Evolutionary conservation across 2,797 vertebrate species (phyloP), one percentile per base, ranked within the genome.

Genomic region (Manis pentadactyla): DNA sequence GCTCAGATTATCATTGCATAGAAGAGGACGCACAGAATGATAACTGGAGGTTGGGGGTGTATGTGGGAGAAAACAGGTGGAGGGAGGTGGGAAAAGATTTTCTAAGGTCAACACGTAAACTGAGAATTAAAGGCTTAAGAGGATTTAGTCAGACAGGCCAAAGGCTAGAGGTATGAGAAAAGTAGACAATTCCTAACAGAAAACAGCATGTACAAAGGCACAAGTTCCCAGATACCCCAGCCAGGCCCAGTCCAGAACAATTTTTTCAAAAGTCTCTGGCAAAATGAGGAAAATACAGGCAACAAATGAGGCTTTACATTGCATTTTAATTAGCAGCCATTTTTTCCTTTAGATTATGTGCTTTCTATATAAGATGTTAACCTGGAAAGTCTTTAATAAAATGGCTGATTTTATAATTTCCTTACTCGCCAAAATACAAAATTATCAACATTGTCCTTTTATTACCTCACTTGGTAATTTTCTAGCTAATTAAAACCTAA

Each of bases 401-500:
- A 57, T 34, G 18, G 51, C 73, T 34, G 13, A 51, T 88, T 93
- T 95, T 91, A 74, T 81, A 27, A 94, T 89, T 86, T 66, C 71
- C 55, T 87, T 92, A 19, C 4, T 77, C 92, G 57, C 42, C 57
- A 63, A 77, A 95, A 90, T 34, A 63, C 8, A 90, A 87, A 79
- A 85, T 42, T 7, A 85, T 66, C 49, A 90, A 66, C 25, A 64
- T 4, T 66, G 14, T 37, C n/a, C 42, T 21, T 23, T 59, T 87
- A 66, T 11, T 90, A n/a, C 74, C 83, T 78, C 68, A n/a, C 73
- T 79, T 84, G 81, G 51, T 68, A 55, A 82, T 87, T 96, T 77
- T 90, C 49, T 79, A 69, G 42, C 49, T 23, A 21, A 75, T 61
- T 87, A 90, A 69, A 49, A 78, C 66, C 51, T 83, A 73, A 49